Evolutionary conservation across 2,113 vertebrate species (phyloP).

Genomic region (Eulemur rufifrons): DNA sequence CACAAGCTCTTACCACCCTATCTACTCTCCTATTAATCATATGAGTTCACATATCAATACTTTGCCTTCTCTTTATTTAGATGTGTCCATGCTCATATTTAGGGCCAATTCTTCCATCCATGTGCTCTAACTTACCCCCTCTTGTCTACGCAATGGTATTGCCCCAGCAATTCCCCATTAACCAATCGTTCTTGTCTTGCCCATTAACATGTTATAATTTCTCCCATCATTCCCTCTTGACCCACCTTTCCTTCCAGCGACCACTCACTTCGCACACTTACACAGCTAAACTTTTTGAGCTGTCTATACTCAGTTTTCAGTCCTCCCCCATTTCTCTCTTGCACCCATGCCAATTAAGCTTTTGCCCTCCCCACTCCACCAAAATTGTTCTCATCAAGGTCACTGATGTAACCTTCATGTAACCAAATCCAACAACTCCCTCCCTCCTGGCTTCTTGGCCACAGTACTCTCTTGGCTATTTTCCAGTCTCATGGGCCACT

Average conservation of each 20-base stretch:
- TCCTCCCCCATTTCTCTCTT: not conserved
- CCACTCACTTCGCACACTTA: not conserved
- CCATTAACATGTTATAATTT: not conserved
- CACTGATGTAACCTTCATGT: not conserved
- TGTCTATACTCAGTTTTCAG: not conserved
- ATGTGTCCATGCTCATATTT: not conserved
- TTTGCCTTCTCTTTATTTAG: not conserved
- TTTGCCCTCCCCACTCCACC: not conserved
- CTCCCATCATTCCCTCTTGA: not conserved
- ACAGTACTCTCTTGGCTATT: not conserved
- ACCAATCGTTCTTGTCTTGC: not conserved
- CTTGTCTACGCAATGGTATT: not conserved
- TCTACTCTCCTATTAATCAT: not conserved
- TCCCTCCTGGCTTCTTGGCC: not conserved
- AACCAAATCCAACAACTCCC: not conserved
- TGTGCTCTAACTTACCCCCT: not conserved
- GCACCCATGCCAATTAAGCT: not conserved
- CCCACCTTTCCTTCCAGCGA: not conserved
- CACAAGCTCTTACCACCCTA: not conserved
- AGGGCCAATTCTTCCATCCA: not conserved
- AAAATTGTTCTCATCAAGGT: not conserved
- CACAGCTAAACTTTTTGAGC: not conserved
- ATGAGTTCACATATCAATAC: not conserved
- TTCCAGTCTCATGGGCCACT: not conserved
- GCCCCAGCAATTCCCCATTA: not conserved